These are phyloP conservation scores for Acarapis woodi DNA, from an alignment of 1,140 invertebrate species.

Conservation along the genomic window DNA sequence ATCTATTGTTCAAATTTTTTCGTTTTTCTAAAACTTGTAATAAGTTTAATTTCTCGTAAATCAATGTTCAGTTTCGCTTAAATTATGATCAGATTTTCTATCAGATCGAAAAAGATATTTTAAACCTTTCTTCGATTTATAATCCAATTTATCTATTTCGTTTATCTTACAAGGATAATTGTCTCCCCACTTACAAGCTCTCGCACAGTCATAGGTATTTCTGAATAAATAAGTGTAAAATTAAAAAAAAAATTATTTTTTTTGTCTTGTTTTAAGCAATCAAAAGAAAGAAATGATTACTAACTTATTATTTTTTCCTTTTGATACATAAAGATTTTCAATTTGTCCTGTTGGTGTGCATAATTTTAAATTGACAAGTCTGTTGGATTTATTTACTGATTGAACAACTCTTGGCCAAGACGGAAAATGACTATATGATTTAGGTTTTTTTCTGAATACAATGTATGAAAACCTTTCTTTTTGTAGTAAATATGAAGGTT, in stretches of 20 bases:
- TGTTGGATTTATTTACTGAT: constrained; percentile 28
- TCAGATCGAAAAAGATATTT: too few relatives aligned
- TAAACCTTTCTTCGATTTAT: too few relatives aligned
- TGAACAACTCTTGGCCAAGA: constrained; percentile 47
- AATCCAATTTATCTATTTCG: too few relatives aligned
- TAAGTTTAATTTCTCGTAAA: too few relatives aligned
- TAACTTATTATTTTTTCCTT: constrained; percentile 36
- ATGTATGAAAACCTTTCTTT: constrained; percentile 32
- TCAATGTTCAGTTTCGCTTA: too few relatives aligned
- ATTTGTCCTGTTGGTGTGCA: constrained; percentile 41
- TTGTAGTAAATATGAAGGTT: constrained; percentile 11
- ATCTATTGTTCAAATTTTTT: too few relatives aligned
- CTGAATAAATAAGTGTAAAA: neutral
- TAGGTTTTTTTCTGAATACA: constrained; percentile 8
- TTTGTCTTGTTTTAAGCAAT: neutral
- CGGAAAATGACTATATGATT: constrained; percentile 7
- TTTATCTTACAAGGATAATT: too few relatives aligned
- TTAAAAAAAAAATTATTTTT: neutral
- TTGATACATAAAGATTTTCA: constrained; percentile 41
- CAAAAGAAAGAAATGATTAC: too few relatives aligned
- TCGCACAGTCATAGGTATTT: neutral
- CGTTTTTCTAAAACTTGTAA: too few relatives aligned
- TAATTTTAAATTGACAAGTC: constrained; percentile 39
- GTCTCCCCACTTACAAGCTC: neutral
- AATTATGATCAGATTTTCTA: too few relatives aligned